Evolutionary conservation across 2,888 invertebrate genomes (phyloP).

Genomic region (Tortrix viridana): DNA sequence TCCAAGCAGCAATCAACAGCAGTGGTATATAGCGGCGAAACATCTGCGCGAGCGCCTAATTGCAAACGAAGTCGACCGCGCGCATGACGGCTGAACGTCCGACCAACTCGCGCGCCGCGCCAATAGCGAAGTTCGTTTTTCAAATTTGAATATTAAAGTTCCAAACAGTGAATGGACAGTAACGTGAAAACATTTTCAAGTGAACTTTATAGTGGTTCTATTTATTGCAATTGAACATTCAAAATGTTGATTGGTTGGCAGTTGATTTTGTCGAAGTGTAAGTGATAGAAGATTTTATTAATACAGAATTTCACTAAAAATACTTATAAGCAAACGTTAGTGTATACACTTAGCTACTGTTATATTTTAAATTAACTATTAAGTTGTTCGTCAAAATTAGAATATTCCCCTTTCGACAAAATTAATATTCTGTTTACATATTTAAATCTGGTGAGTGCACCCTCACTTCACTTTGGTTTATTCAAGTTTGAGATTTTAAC

Average conservation of each 20-base stretch:
- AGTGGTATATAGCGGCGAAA: constrained; percentile 68
- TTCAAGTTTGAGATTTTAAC: no score
- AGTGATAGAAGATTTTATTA: constrained; percentile 48
- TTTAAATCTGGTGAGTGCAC: no score
- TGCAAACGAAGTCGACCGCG: constrained; percentile 49
- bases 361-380: no score
- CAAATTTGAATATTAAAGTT: constrained; percentile 17
- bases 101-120: constrained; percentile 32
- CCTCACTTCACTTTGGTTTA: no score
- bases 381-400: no score
- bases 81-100: constrained; percentile 51
- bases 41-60: constrained; percentile 69
- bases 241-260: constrained; percentile 79
- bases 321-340: no score
- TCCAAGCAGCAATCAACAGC: constrained; percentile 41
- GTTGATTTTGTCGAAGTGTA: constrained; percentile 73
- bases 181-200: constrained; percentile 12
- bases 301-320: background rate
- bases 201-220: constrained; percentile 22
- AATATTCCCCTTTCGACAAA: no score
- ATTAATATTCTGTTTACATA: no score
- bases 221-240: constrained; percentile 25
- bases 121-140: constrained; percentile 5
- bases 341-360: no score
- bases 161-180: constrained; percentile 21